These are phyloP conservation scores for Eilema griseolum DNA, from an alignment of 2,888 invertebrate genomes.

Conservation along the genomic window DNA sequence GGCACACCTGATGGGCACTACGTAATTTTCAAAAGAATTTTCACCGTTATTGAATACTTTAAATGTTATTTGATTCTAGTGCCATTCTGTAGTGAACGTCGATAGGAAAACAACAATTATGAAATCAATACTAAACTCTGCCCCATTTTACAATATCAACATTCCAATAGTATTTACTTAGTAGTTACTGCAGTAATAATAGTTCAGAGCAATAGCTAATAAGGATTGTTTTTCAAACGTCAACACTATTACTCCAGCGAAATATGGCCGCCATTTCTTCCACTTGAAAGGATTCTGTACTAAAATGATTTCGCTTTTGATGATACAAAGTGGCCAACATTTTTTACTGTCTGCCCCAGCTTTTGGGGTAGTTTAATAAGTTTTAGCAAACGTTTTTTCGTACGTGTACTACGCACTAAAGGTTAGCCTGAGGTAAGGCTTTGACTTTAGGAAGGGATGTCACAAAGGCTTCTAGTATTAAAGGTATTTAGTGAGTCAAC, in stretches of 20 bases:
- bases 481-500: not conserved
- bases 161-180: no score
- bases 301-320: conserved; percentile 27
- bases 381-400: conserved; percentile 14
- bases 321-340: conserved; percentile 30
- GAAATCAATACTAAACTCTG: not conserved
- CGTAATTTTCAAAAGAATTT: no score
- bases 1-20: no score
- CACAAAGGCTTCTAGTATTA: not conserved
- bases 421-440: not conserved
- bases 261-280: conserved; percentile 23
- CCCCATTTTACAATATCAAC: not conserved
- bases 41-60: no score
- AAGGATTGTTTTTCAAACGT: conserved; percentile 45
- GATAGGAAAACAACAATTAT: not conserved
- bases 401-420: conserved; percentile 15
- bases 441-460: not conserved
- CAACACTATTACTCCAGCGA: conserved; percentile 35
- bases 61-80: not conserved
- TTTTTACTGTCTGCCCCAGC: conserved; percentile 36
- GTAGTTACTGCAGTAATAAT: no score
- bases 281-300: conserved; percentile 22
- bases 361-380: conserved; percentile 11
- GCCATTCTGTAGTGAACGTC: not conserved
- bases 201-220: conserved; percentile 40